phyloP scores from a whole-genome alignment of 1,140 invertebrate genomes.

The Sminthurides bifidus region DNA sequence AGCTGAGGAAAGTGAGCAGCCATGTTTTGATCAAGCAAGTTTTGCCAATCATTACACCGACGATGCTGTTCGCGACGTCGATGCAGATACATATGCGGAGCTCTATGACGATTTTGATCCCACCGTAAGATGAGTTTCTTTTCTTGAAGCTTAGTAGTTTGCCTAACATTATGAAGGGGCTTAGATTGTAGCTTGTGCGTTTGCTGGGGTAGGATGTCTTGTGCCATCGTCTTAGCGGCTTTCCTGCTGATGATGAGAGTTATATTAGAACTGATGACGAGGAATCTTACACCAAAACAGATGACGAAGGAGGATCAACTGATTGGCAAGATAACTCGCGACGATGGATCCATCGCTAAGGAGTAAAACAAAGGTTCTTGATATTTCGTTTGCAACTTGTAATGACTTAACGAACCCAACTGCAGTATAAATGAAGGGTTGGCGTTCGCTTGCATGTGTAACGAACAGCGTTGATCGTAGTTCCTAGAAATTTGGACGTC shows the following conservation, averaged over 20 bases:
- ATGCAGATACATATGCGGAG: constrained; percentile 38
- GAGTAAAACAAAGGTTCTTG: background rate
- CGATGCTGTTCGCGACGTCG: constrained; percentile 39
- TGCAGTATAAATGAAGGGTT: no score
- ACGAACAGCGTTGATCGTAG: no score
- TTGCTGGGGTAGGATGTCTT: constrained; percentile 32
- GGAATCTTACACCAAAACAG: constrained; percentile 20
- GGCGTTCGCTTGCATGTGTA: no score
- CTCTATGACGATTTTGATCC: constrained; percentile 31
- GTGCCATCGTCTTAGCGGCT: constrained; percentile 33
- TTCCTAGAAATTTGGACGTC: no score
- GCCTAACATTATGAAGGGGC: constrained; percentile 30
- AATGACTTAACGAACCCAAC: no score
- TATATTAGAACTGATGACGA: constrained; percentile 40
- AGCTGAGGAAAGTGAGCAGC: constrained; percentile 40
- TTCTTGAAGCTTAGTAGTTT: constrained; percentile 17
- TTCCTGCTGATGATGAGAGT: constrained; percentile 38
- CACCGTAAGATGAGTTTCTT: constrained; percentile 6
- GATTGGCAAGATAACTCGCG: constrained; percentile 56
- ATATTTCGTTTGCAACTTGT: no score
- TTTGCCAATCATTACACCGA: no score
- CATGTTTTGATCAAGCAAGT: no score
- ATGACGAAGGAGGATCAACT: constrained; percentile 44
- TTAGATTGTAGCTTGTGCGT: background rate
- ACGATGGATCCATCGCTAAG: constrained; percentile 34